Evolutionary conservation across 2,113 vertebrate species (phyloP), one percentile per base, ranked within the genome.

Genomic region (Pelmatolapia mariae): DNA sequence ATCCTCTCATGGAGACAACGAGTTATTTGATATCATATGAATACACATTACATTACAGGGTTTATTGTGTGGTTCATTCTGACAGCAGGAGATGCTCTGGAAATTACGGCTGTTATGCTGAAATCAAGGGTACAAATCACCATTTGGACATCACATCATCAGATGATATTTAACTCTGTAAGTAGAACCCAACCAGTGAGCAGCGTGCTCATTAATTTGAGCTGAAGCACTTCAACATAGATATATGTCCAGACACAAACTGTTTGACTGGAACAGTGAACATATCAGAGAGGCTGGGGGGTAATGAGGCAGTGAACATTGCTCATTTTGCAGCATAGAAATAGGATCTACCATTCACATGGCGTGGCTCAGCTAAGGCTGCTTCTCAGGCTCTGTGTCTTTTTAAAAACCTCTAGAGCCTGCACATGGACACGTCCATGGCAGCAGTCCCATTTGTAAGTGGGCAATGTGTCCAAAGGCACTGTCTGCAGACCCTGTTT

Each of bases 401-500:
- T 4, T 4, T 9, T 8, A 18, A 19, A 78, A 47, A n/a, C 6
- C 29, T 36, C 57, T 36, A n/a, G 24, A 63, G 59, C 80, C 47
- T 53, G 66, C 87, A 82, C 81, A 85, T 40, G 83, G 79, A 86
- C 84, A 22, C n/a, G 83, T 81, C 66, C n/a, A 0, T 88, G 90
- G 90, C 90, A 68, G 29, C 73, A 10, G 29, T 80, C 80, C 87
- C 59, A 22, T 85, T 87, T 89, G 80, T 71, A 36, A 47, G 54
- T 81, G 80, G 54, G 82, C 68, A 83, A 6, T 71, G 81, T 86
- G 86, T 88, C 84, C 36, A 45, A 78, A 59, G 76, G 86, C 8
- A 4, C 47, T 38, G 47, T 83, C 80, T 83, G 79, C 86, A 80
- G 86, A 81, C 81, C 84, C 7, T 73, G 82, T 93, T 85, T 91